A percentile compares a stretch with the other conserved stretches of the same genome.
Conservation (phyloP, 1,140 invertebrate genomes). For the Planococcus citri region DNA sequence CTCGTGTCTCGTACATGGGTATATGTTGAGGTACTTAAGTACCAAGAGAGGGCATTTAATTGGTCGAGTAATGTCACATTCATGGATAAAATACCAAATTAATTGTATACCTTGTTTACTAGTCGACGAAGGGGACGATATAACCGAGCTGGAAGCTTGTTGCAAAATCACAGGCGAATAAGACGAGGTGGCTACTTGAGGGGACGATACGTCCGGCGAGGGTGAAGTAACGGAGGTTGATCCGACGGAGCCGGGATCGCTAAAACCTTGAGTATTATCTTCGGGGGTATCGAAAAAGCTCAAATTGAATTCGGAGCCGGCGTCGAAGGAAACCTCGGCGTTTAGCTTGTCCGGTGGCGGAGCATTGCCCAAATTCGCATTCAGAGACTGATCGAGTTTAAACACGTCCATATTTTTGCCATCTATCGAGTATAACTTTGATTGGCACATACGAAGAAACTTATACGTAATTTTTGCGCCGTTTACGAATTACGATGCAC, state of each 20-base stretch:
- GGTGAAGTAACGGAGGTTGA: slow-evolving; percentile 45
- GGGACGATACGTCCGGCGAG: slow-evolving; percentile 31
- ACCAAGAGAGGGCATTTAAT: too few relatives aligned
- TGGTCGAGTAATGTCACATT: too few relatives aligned
- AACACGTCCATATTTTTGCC: slow-evolving; percentile 44
- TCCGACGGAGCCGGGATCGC: slow-evolving; percentile 50
- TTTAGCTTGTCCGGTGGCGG: slow-evolving; percentile 41
- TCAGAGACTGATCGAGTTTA: slow-evolving; percentile 48
- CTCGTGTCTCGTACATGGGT: too few relatives aligned
- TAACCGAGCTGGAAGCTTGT: slow-evolving; percentile 4
- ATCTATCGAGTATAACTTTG: slow-evolving; percentile 10
- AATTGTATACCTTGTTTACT: slow-evolving; percentile 9
- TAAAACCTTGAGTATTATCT: slow-evolving; percentile 50
- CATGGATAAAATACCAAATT: too few relatives aligned
- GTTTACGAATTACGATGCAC: background rate
- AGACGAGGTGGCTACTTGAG: slow-evolving; percentile 23
- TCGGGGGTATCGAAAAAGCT: slow-evolving; percentile 58
- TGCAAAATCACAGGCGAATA: slow-evolving; percentile 9
- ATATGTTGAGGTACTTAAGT: too few relatives aligned
- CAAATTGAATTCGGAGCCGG: slow-evolving; percentile 58
- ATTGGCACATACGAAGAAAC: background rate
- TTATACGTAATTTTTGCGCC: background rate
- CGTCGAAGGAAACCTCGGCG: slow-evolving; percentile 55
- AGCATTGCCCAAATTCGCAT: slow-evolving; percentile 41
- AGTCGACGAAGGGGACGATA: slow-evolving; percentile 24